A percentile compares a stretch with the other conserved stretches of the same genome.
These are phyloP conservation scores for Sphinx pinastri DNA, from an alignment of 2,888 invertebrate genomes.

Conservation along the genomic window DNA sequence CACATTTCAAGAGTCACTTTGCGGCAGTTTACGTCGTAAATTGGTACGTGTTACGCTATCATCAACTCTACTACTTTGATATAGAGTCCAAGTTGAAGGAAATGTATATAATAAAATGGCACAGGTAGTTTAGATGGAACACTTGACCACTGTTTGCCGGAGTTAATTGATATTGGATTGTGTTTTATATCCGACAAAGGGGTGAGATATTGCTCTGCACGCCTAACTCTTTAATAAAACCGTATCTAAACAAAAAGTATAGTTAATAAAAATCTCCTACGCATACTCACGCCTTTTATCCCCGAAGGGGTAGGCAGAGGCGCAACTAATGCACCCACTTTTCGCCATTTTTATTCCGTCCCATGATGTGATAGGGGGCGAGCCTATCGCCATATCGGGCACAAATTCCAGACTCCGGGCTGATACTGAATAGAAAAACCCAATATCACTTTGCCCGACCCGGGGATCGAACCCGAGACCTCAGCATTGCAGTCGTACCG, in stretches of 20 bases:
- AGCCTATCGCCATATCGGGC: no score
- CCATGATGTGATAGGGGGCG: no score
- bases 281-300: no score
- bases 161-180: conserved; percentile 2
- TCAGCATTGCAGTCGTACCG: no score
- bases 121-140: background rate
- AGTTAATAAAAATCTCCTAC: background rate
- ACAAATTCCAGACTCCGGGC: no score
- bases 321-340: no score
- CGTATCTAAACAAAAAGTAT: no score
- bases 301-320: no score
- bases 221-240: background rate
- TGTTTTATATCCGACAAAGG: background rate
- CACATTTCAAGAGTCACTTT: conserved; percentile 16
- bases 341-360: no score
- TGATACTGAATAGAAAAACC: no score
- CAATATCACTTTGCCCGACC: no score
- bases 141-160: conserved; percentile 2
- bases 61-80: background rate
- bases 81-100: background rate
- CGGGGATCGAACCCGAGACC: no score
- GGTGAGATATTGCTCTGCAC: background rate
- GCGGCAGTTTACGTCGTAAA: background rate
- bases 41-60: background rate
- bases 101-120: background rate